Conservation (phyloP, 2,888 invertebrate genomes). For the Amiota minor region DNA sequence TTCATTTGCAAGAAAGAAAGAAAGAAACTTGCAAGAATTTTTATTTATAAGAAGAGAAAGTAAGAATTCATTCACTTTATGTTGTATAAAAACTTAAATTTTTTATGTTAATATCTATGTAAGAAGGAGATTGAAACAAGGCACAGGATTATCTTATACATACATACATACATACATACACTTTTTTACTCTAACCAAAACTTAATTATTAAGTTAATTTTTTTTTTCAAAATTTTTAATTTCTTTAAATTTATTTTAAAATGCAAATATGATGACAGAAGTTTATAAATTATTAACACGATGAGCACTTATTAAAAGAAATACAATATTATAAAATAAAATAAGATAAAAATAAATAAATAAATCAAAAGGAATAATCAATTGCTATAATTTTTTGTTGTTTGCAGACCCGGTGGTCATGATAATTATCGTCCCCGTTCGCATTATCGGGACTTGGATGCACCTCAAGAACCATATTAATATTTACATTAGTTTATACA, state of each 20-base stretch:
- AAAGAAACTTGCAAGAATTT: conserved; percentile 33
- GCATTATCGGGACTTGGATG: conserved; percentile 94
- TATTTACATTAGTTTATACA: neutral
- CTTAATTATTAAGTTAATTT: too few species aligned
- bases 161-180: too few species aligned
- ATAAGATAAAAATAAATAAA: conserved; percentile 45
- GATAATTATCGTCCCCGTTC: conserved; percentile 87
- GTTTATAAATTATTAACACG: neutral
- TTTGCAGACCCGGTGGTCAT: conserved; percentile 81
- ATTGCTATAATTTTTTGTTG: conserved; percentile 67
- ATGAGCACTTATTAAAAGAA: conserved; percentile 10
- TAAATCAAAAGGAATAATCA: conserved; percentile 16
- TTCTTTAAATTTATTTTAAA: too few species aligned
- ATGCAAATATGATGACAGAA: too few species aligned
- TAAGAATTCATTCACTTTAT: too few species aligned
- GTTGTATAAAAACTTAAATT: too few species aligned
- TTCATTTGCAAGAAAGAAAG: conserved; percentile 31
- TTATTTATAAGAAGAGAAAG: too few species aligned
- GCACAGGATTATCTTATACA: too few species aligned
- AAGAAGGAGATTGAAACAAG: too few species aligned
- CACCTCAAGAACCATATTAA: conserved; percentile 85
- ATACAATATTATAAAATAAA: conserved; percentile 24
- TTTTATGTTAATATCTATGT: too few species aligned
- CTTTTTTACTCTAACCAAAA: too few species aligned
- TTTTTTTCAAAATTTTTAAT: too few species aligned